A percentile compares a stretch with the other conserved stretches of the same genome.
Evolutionary conservation across 2,113 vertebrate species (phyloP).

Genomic region (Lepus americanus): DNA sequence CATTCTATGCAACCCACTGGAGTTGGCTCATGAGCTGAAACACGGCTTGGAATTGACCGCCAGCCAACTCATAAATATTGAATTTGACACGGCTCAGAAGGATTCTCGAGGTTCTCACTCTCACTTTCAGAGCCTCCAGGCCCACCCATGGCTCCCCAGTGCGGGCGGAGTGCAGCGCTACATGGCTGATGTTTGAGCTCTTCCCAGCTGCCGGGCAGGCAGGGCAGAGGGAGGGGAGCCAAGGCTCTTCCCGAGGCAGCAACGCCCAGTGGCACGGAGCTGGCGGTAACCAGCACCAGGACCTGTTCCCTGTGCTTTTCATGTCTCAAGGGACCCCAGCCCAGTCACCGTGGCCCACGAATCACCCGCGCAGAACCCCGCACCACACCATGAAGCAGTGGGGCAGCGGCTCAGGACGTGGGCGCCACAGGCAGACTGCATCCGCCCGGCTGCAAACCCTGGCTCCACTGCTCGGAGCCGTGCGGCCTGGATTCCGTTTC

Average conservation of each 20-base stretch:
- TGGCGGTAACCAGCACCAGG: not conserved
- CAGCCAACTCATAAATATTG: conserved; percentile 31
- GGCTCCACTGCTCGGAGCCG: not conserved
- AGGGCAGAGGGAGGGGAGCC: not conserved
- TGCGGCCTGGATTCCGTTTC: not conserved
- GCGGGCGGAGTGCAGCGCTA: not conserved
- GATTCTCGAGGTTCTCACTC: not conserved
- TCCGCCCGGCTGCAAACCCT: not conserved
- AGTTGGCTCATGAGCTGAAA: conserved; percentile 33
- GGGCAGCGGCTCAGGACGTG: not conserved
- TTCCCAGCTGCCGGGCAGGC: not conserved
- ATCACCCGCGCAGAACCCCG: not conserved
- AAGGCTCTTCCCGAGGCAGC: not conserved
- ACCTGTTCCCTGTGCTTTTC: not conserved
- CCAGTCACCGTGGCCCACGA: not conserved
- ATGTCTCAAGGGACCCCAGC: not conserved
- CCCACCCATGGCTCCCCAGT: not conserved
- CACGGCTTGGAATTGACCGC: not conserved
- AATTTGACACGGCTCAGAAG: not conserved
- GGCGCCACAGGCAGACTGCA: not conserved
- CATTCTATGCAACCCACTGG: not conserved
- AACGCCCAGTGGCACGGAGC: not conserved
- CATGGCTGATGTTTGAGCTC: not conserved
- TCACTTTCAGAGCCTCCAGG: not conserved
- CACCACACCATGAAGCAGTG: not conserved